Evolutionary conservation across 2,888 invertebrate species (phyloP), one percentile per base, ranked within the genome.

Genomic region (Acronicta alni): DNA sequence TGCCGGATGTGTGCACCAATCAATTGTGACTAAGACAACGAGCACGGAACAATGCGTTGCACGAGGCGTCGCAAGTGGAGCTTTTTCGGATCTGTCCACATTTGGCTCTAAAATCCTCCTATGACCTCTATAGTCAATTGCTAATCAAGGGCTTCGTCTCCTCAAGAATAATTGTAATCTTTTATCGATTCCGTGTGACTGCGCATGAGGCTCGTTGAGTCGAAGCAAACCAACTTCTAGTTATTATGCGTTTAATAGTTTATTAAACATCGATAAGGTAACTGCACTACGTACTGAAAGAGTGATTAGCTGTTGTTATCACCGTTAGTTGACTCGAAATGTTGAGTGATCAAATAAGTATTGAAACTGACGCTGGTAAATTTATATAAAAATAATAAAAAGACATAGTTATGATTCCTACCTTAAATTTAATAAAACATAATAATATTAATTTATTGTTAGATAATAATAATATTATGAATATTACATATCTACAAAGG

Each of bases 1-100:
- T 57, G 56, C 57, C 82, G 75, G 75, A 79, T 80, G 79, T 82
- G 48, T 65, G 48, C 67, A 65, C 75, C 74, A 83, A 82, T 81
- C 81, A 81, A 77, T 79, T 80, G 77, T 72, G 61, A 76, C 68
- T 73, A 73, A 71, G 67, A 69, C 73, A 66, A 61, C 61, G 71
- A 72, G 64, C 45, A 58, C 52, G 53, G 59, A 76, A 70, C 59
- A 51, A 67, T 74, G 66, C 67, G 73, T 72, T 75, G 79, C 70
- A 77, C 63, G 73, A 78, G 74, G 69, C 75, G 70, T 71, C 66
- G 75, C 69, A 49, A 65, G 58, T 74, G 59, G 67, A 80, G 77
- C 77, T 81, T 81, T 75, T 74, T 68, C 47, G 49, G 64, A 68
- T 65, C 59, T 57, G 58, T 56, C 47, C 47, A 69, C 76, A 59